These are phyloP conservation scores for Acrossocheilus wenchowensis DNA, from an alignment of 2,797 vertebrate species.

Conservation along the genomic window DNA sequence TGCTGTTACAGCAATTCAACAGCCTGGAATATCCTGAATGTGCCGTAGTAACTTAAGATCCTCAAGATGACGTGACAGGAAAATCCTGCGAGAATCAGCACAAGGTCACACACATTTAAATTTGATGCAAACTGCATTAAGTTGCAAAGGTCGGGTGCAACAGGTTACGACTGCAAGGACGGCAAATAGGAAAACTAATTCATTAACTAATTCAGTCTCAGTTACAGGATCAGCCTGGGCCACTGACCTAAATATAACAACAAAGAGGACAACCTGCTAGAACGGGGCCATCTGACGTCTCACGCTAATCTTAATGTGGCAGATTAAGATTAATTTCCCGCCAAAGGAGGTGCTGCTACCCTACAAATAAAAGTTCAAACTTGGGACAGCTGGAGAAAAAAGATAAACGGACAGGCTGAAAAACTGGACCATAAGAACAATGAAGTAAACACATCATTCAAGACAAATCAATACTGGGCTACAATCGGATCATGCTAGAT, in stretches of 20 bases:
- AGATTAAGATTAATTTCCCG: slow-evolving; percentile 78
- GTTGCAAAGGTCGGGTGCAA: slow-evolving; percentile 40
- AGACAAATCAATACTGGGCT: slow-evolving; percentile 38
- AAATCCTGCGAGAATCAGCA: slow-evolving; percentile 20
- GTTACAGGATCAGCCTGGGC: slow-evolving; percentile 73
- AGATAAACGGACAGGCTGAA: slow-evolving; percentile 30
- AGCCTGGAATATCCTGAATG: slow-evolving; percentile 39
- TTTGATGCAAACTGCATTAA: slow-evolving; percentile 42
- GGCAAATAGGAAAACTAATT: slow-evolving; percentile 11
- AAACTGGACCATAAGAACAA: slow-evolving; percentile 9
- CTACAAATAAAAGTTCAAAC: slow-evolving; percentile 40
- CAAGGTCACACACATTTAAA: slow-evolving; percentile 44
- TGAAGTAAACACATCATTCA: slow-evolving; percentile 22
- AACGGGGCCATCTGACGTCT: slow-evolving; percentile 78
- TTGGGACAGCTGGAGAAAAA: slow-evolving; percentile 26
- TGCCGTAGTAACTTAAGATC: slow-evolving; percentile 25
- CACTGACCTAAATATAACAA: slow-evolving; percentile 78
- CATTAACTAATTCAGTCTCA: slow-evolving; percentile 61
- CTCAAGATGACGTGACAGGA: slow-evolving; percentile 35
- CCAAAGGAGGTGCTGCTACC: slow-evolving; percentile 34
- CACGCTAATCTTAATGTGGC: slow-evolving; percentile 76
- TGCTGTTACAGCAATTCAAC: slow-evolving; percentile 33
- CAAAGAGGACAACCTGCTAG: slow-evolving; percentile 76
- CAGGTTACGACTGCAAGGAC: slow-evolving; percentile 27
- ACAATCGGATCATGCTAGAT: slow-evolving; percentile 46